Evolutionary conservation across 2,113 vertebrate species (phyloP).

Genomic region (Butastur rufipennis): DNA sequence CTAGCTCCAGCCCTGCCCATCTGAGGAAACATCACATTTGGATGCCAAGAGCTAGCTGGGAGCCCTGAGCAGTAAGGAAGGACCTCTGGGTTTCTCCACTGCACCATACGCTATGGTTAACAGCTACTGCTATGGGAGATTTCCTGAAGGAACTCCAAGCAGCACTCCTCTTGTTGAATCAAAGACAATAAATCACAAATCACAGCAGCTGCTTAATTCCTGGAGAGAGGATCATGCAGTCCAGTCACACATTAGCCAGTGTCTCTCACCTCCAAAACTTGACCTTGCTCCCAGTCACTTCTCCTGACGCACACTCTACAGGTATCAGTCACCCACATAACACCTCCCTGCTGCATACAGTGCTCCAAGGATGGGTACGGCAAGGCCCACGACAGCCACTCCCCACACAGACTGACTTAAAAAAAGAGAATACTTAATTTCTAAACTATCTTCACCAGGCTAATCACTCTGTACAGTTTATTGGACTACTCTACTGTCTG

Average conservation of each 20-base stretch:
- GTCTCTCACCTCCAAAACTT: neutral
- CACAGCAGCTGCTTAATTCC: neutral
- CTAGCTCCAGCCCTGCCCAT: neutral
- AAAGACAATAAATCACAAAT: neutral
- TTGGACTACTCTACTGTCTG: neutral
- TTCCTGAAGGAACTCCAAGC: neutral
- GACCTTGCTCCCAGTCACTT: neutral
- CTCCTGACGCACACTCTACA: neutral
- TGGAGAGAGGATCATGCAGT: neutral
- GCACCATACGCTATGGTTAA: neutral
- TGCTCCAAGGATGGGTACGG: neutral
- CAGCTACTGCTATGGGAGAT: neutral
- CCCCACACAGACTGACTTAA: neutral
- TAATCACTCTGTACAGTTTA: neutral
- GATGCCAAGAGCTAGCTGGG: neutral
- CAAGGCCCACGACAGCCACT: neutral
- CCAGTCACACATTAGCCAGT: neutral
- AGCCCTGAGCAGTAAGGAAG: neutral
- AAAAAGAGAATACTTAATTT: neutral
- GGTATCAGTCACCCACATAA: neutral
- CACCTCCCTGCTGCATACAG: fast-evolving
- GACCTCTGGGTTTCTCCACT: neutral
- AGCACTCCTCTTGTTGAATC: neutral
- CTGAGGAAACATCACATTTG: neutral
- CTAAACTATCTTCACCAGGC: neutral